These are phyloP conservation scores for Dromococcyx pavoninus DNA, from an alignment of 2,797 vertebrate genomes.

Conservation along the genomic window DNA sequence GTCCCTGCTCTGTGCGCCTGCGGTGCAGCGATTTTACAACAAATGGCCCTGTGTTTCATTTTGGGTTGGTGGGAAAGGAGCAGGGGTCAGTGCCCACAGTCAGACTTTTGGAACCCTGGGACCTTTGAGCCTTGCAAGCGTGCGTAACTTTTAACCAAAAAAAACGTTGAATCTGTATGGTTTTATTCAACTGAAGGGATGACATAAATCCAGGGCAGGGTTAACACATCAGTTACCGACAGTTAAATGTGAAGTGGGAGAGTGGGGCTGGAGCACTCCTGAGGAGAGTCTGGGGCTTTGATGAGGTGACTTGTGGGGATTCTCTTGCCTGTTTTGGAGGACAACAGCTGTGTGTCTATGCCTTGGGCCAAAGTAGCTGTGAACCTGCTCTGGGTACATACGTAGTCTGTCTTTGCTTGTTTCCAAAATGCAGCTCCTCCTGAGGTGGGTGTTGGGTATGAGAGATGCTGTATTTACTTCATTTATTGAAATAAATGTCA, in stretches of 20 bases:
- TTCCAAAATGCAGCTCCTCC: background rate
- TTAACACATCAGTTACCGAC: fast-evolving
- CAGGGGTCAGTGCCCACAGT: background rate
- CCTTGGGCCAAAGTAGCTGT: background rate
- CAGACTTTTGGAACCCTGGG: background rate
- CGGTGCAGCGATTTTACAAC: background rate
- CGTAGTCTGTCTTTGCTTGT: background rate
- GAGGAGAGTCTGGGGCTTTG: background rate
- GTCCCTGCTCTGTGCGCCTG: background rate
- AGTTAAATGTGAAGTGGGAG: background rate
- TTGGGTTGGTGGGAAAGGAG: background rate
- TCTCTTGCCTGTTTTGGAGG: background rate
- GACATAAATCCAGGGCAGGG: background rate
- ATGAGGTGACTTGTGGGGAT: background rate
- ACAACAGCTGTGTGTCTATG: background rate
- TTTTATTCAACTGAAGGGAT: background rate
- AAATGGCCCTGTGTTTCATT: background rate
- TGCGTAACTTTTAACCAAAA: background rate
- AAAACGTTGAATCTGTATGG: fast-evolving
- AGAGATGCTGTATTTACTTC: background rate
- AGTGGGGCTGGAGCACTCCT: background rate
- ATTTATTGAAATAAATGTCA: background rate
- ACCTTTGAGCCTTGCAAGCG: background rate
- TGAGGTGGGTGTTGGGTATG: background rate
- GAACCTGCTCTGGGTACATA: fast-evolving